Conservation (phyloP, 2,113 vertebrate species). For the Eudyptes chrysolophus region DNA sequence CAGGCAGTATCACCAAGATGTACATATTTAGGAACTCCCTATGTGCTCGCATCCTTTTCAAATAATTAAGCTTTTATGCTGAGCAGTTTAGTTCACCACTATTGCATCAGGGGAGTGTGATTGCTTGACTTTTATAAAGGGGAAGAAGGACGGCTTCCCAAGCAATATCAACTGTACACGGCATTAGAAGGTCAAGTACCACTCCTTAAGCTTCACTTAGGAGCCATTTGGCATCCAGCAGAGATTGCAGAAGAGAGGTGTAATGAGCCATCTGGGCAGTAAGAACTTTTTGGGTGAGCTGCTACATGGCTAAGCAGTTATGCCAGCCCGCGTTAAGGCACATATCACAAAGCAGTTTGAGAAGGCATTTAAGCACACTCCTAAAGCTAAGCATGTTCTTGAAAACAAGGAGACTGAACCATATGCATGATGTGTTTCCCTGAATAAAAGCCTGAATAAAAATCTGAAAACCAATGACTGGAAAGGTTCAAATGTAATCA, state of each 20-base stretch:
- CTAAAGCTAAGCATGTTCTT: neutral
- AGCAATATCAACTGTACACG: neutral
- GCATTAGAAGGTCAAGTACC: neutral
- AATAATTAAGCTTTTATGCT: neutral
- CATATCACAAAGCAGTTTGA: slow-evolving; percentile 21
- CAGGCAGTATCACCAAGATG: neutral
- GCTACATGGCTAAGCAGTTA: neutral
- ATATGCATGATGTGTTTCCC: neutral
- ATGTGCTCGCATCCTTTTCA: neutral
- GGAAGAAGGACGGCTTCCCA: neutral
- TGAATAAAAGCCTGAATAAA: slow-evolving; percentile 2
- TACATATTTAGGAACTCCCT: neutral
- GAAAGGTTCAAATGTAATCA: slow-evolving; percentile 10
- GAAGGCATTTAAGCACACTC: slow-evolving; percentile 3
- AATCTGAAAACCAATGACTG: neutral
- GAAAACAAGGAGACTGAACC: slow-evolving; percentile 11
- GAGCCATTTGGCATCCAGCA: slow-evolving; percentile 13
- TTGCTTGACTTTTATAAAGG: neutral
- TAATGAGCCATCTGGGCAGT: slow-evolving; percentile 33
- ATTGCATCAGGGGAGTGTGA: neutral
- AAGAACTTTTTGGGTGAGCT: slow-evolving; percentile 32
- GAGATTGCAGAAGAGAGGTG: neutral
- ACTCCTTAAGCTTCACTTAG: neutral
- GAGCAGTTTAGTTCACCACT: neutral
- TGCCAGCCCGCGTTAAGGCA: neutral